phyloP scores from a whole-genome alignment of 2,888 invertebrate species.

The Aleiodes alternator region DNA sequence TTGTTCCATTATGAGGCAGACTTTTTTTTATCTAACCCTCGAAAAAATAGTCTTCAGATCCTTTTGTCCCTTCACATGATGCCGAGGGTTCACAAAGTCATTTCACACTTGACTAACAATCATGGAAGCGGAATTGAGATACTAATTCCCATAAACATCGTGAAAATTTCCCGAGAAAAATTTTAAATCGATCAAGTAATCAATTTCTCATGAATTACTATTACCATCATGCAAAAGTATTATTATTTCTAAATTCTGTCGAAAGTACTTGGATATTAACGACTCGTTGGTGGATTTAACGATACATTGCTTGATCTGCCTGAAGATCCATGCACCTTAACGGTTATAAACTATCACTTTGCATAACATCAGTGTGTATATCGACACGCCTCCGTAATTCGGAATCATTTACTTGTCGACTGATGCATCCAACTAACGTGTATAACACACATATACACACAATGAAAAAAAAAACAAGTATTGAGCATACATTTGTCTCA shows the following conservation, averaged over 20 bases:
- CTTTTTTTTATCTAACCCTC: too few species aligned
- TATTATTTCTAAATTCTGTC: neutral
- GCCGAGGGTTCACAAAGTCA: constrained; percentile 39
- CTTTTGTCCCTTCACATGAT: neutral
- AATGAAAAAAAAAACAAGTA: neutral
- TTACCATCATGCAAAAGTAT: too few species aligned
- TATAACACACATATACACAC: too few species aligned
- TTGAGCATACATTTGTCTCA: constrained; percentile 10
- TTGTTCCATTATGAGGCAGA: too few species aligned
- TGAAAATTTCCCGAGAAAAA: too few species aligned
- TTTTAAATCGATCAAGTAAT: constrained; percentile 4
- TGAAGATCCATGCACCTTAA: constrained; percentile 13
- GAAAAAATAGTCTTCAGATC: too few species aligned
- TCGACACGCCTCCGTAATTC: constrained; percentile 73
- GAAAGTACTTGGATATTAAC: constrained; percentile 7
- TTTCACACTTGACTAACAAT: constrained; percentile 54
- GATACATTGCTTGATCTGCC: constrained; percentile 21
- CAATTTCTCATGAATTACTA: neutral
- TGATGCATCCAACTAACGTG: constrained; percentile 34
- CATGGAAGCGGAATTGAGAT: too few species aligned
- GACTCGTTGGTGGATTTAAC: constrained; percentile 27
- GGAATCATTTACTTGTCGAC: constrained; percentile 72
- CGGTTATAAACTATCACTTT: constrained; percentile 38
- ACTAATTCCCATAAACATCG: neutral
- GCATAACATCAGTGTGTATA: constrained; percentile 54